Evolutionary conservation across 2,113 vertebrate genomes (phyloP).

Genomic region (Mobula hypostoma): DNA sequence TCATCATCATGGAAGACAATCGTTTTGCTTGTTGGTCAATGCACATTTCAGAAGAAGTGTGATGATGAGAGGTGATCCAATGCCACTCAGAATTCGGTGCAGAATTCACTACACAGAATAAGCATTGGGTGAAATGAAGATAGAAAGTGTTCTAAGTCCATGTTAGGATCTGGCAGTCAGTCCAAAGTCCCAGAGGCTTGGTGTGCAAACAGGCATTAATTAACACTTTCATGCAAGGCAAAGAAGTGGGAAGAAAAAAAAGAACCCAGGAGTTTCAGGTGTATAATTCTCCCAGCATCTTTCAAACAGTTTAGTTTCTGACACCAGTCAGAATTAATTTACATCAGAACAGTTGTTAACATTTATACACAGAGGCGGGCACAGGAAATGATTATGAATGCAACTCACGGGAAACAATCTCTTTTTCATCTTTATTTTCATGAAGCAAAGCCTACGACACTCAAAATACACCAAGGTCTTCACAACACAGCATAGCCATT

Average conservation of each 20-base stretch:
- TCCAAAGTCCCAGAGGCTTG: not conserved
- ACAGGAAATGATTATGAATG: not conserved
- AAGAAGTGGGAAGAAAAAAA: too few species aligned
- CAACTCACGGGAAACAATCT: not conserved
- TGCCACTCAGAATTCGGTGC: too few species aligned
- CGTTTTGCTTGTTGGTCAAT: too few species aligned
- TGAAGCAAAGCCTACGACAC: not conserved
- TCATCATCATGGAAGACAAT: too few species aligned
- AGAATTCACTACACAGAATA: too few species aligned
- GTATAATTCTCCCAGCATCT: not conserved
- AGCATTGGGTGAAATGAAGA: too few species aligned
- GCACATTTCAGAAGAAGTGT: too few species aligned
- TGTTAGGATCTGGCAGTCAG: not conserved
- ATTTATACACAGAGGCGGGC: not conserved
- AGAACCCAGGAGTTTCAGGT: not conserved
- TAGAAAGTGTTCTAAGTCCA: not conserved
- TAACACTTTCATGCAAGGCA: not conserved
- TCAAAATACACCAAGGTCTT: not conserved
- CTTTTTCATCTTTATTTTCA: not conserved
- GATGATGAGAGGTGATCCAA: too few species aligned
- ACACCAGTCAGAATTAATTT: not conserved
- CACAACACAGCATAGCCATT: not conserved
- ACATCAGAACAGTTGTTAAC: too few species aligned
- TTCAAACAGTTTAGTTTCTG: not conserved
- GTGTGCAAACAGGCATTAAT: not conserved